Evolutionary conservation across 1,140 invertebrate genomes (phyloP).

Genomic region (Camponotus floridanus): DNA sequence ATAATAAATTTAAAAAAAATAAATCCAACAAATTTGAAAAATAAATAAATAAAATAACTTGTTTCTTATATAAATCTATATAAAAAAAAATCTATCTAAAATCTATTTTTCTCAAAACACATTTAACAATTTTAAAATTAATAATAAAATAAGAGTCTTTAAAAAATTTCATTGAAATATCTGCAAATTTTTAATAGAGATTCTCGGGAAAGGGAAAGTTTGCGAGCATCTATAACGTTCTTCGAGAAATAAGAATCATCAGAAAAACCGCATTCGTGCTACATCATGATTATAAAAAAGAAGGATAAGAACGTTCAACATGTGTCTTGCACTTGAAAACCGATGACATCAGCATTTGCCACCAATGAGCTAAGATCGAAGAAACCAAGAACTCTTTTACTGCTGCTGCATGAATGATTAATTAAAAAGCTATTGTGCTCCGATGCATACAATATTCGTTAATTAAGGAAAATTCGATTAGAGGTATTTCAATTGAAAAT

Average conservation of each 20-base stretch:
- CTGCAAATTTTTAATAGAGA: background rate
- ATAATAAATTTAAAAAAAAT: background rate
- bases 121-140: background rate
- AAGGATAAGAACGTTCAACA: slow-evolving; percentile 24
- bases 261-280: slow-evolving; percentile 12
- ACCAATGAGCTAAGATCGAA: slow-evolving; percentile 35
- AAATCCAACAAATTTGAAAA: too few relatives aligned
- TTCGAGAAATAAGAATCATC: background rate
- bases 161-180: background rate
- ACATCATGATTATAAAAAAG: slow-evolving; percentile 15
- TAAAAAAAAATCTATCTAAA: background rate
- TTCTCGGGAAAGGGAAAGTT: slow-evolving; percentile 3
- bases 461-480: background rate
- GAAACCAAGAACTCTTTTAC: slow-evolving; percentile 42
- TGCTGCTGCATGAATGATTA: too few relatives aligned
- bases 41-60: background rate
- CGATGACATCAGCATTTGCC: slow-evolving; percentile 77
- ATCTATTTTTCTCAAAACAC: slow-evolving; percentile 1
- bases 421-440: slow-evolving; percentile 8
- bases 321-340: slow-evolving; percentile 62
- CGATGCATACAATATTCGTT: background rate
- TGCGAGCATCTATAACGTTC: slow-evolving; percentile 2
- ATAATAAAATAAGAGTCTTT: background rate
- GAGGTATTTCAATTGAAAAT: background rate
- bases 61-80: background rate